Conservation (phyloP, 2,888 invertebrate species). For the Lottia gigantea region DNA sequence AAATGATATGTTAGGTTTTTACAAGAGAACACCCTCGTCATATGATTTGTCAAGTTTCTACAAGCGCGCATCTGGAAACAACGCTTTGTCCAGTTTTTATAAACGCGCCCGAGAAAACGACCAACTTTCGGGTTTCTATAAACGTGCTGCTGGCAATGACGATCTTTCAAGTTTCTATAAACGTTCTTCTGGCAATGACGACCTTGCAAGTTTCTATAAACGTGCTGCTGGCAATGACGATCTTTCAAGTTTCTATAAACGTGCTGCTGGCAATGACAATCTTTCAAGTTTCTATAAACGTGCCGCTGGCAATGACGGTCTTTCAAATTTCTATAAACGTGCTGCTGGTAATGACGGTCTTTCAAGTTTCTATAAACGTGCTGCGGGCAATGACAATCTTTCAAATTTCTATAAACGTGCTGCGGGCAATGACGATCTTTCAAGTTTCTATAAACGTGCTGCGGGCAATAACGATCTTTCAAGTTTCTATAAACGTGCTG, state of each 20-base stretch:
- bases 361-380: constrained; percentile 18
- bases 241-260: constrained; percentile 21
- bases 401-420: constrained; percentile 21
- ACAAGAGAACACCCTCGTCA: constrained; percentile 18
- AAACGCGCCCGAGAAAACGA: constrained; percentile 14
- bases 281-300: constrained; percentile 25
- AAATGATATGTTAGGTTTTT: constrained; percentile 12
- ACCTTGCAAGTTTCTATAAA: constrained; percentile 24
- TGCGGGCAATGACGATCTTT: neutral
- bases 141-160: neutral
- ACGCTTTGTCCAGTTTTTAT: constrained; percentile 18
- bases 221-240: constrained; percentile 9
- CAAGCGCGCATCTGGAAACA: constrained; percentile 11
- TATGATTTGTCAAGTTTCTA: constrained; percentile 16
- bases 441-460: constrained; percentile 18
- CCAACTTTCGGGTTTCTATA: constrained; percentile 17
- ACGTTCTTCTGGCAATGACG: neutral
- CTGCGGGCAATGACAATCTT: neutral
- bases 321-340: constrained; percentile 12
- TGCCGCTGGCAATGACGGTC: neutral
- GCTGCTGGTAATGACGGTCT: constrained; percentile 1
- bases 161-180: constrained; percentile 24
- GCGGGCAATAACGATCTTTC: neutral
- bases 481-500: constrained; percentile 25
- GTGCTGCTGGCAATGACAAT: neutral